phyloP scores from a whole-genome alignment of 1,140 invertebrate genomes.

The Diachasma alloeum region DNA sequence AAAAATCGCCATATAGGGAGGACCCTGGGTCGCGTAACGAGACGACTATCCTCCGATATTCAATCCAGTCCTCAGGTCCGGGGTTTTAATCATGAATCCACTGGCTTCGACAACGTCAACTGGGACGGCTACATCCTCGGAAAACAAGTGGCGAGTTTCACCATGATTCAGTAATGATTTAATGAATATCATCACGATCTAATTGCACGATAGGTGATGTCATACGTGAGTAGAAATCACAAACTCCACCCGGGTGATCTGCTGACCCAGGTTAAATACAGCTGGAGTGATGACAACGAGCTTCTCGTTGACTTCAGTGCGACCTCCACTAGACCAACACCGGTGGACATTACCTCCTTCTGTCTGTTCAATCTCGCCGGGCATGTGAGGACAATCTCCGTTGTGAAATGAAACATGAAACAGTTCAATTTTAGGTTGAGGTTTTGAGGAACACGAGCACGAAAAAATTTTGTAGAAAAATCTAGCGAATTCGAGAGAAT shows the following conservation, averaged over 20 bases:
- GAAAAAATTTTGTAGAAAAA: too few species aligned
- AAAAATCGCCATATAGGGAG: conserved; percentile 72
- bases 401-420: too few species aligned
- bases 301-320: conserved; percentile 71
- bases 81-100: conserved; percentile 69
- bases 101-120: conserved; percentile 74
- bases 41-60: conserved; percentile 66
- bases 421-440: too few species aligned
- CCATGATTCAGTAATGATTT: background rate
- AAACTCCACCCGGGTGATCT: conserved; percentile 70
- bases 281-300: conserved; percentile 69
- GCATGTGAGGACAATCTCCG: conserved; percentile 53
- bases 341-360: conserved; percentile 73
- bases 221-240: conserved; percentile 65
- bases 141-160: conserved; percentile 43
- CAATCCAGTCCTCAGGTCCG: background rate
- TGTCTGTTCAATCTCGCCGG: conserved; percentile 77
- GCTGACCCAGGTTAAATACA: conserved; percentile 67
- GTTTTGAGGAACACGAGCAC: too few species aligned
- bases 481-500: too few species aligned
- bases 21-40: conserved; percentile 71
- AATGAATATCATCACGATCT: background rate
- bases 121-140: conserved; percentile 55
- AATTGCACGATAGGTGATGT: conserved; percentile 43
- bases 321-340: conserved; percentile 67